Evolutionary conservation across 2,888 invertebrate species (phyloP).

Genomic region (Pomacea canaliculata): DNA sequence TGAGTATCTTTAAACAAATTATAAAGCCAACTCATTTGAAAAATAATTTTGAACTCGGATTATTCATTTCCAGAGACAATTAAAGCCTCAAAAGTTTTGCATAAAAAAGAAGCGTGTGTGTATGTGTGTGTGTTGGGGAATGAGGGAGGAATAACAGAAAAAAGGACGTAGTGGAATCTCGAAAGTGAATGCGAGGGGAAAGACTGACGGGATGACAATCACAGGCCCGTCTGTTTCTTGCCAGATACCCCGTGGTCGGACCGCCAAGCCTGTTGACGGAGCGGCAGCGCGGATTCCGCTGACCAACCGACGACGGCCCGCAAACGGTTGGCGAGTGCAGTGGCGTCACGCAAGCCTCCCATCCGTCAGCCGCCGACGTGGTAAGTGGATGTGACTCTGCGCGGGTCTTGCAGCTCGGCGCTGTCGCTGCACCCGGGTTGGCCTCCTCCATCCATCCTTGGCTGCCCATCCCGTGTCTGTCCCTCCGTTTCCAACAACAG

Average conservation of each 20-base stretch:
- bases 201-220: background rate
- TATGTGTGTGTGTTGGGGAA: no score
- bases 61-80: no score
- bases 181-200: background rate
- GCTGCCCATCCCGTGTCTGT: no score
- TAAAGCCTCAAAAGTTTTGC: no score
- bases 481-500: no score
- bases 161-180: no score
- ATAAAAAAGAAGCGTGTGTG: no score
- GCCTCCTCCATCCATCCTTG: background rate
- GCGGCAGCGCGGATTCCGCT: background rate
- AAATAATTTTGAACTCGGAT: no score
- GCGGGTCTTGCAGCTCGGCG: background rate
- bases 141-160: no score
- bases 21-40: no score
- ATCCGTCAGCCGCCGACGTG: slow-evolving; percentile 32
- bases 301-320: background rate
- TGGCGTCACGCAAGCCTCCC: slow-evolving; percentile 29
- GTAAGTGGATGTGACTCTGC: slow-evolving; percentile 30
- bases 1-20: no score
- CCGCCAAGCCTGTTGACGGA: background rate
- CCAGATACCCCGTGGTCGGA: background rate
- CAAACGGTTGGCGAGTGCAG: background rate
- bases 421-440: background rate
- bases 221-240: background rate